Base-by-base conservation (phyloP, 1,140 invertebrate genomes). In the fruit fly (Drosophila melanogaster) region DNA sequence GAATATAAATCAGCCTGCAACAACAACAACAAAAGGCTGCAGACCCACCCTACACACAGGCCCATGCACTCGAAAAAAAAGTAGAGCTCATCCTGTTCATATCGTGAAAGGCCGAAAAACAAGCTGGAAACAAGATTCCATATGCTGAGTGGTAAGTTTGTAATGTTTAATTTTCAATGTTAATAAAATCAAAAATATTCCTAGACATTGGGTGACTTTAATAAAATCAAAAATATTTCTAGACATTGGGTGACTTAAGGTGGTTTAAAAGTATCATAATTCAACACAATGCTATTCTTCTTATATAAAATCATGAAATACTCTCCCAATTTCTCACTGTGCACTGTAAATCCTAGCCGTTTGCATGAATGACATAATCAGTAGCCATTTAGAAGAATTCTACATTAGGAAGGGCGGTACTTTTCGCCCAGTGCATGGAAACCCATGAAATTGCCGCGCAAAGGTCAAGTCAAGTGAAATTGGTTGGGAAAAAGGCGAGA, bases 391-490 rank as follows among this genome's bases (percentile, higher is more conserved):
- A 14, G 7, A 5, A 10, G 22, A 3, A 47, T 8, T 47, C 7
- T 1, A 3, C 12, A 50, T 35, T 12, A 7, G 15, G n/a, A n/a
- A 19, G 35, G 6, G 4, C 26, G 38, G 6, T 58, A 17, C 44
- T 35, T 30, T 64, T 64, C 24, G 10, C 30, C 38, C 4, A 2
- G 47, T 73, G 35, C 56, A 71, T 55, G 2, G 17, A 43, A 47
- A 47, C 40, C 35, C 67, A 33, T 47, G 30, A 14, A 62, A 56
- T 41, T 33, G 3, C 41, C 54, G 15, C 60, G 64, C 43, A 79
- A 77, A 89, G 76, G 84, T 89, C 84, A 87, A 76, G 58, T 79
- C 62, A 80, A 84, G 84, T 73, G 84, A 89, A 89, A 89, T 79
- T 89, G 78, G 22, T 30, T 33, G 54, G 74, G 60, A 71, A 74